Conservation (phyloP, 2,113 vertebrate genomes). For the Picathartes gymnocephalus region DNA sequence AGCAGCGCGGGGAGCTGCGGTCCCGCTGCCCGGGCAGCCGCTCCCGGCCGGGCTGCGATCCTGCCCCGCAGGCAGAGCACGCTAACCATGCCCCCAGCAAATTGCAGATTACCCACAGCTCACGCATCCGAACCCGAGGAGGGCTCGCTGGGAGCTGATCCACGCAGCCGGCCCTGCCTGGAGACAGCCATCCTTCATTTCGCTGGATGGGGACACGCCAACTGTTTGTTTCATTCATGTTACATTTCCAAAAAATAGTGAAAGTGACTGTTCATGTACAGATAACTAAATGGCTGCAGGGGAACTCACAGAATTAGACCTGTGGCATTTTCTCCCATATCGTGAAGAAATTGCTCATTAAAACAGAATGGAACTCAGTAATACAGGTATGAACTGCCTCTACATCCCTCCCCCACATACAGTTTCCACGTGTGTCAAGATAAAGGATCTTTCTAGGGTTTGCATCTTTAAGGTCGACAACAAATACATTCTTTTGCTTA, state of each 20-base stretch:
- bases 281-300: slow-evolving; percentile 48
- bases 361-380: slow-evolving; percentile 40
- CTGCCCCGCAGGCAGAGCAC: slow-evolving; percentile 82
- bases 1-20: slow-evolving; percentile 42
- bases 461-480: neutral
- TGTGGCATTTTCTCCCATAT: slow-evolving; percentile 51
- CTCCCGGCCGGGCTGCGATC: slow-evolving; percentile 81
- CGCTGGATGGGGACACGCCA: slow-evolving; percentile 57
- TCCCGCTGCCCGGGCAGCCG: slow-evolving; percentile 73
- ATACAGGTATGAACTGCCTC: neutral
- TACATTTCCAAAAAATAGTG: slow-evolving; percentile 58
- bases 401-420: neutral
- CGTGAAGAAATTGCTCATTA: slow-evolving; percentile 60
- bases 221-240: slow-evolving; percentile 57
- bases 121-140: slow-evolving; percentile 39
- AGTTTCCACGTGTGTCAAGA: neutral
- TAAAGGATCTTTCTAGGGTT: neutral
- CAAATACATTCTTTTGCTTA: neutral
- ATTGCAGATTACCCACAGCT: slow-evolving; percentile 75
- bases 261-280: slow-evolving; percentile 1
- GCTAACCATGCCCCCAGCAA: slow-evolving; percentile 92
- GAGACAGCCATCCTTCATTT: slow-evolving; percentile 80
- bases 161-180: slow-evolving; percentile 74
- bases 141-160: slow-evolving; percentile 63
- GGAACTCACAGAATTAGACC: neutral